Base-by-base conservation (phyloP, 2,888 invertebrate species). In the Trimorus sp. region DNA sequence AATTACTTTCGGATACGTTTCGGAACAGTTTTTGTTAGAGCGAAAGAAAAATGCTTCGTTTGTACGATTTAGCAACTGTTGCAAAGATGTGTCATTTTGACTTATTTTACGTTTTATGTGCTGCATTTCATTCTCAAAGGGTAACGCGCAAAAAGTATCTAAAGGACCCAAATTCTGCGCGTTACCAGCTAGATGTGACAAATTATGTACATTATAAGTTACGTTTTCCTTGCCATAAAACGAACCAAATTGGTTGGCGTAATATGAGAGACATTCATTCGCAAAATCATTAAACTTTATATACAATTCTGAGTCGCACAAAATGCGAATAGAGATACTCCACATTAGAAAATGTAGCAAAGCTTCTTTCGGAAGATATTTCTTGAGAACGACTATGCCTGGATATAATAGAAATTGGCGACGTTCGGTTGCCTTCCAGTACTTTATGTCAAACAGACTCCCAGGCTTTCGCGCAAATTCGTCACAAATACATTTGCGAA, bases 151-250 rank as follows among this genome's bases (percentile, higher is more conserved):
- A 11, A 56, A 56, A 5, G n/a, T 12, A 11, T 68, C 68, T 0
- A 68, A 14, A 11, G 56, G 56, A 15, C 48, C 58, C 56, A 45
- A 56, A 38, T 48, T 9, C 7, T 8, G 6, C 9, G 45, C 56
- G 16, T 68, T 36, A 7, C 14, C 1, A 14, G 56, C 36, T 5
- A 68, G 26, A 58, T 68, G 68, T 9, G 51, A 42, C n/a, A 58
- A 11, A 36, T 48, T 56, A n/a, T 68, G 68, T 4, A 68, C 68
- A 12, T 68, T 68, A 14, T 68, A 68, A 11, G 68, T 68, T 26
- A 68, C 14, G 9, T 56, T n/a, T 53, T 68, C 9, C 14, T 48
- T 16, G 1, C 48, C 68, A 68, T 45, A 56, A 15, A 68, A 68
- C 0, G 1, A 26, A 5, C 36, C 58, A 48, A 38, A 68, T 14